Evolutionary conservation across 1,140 invertebrate species (phyloP).

Genomic region (Eulimnadia texana): DNA sequence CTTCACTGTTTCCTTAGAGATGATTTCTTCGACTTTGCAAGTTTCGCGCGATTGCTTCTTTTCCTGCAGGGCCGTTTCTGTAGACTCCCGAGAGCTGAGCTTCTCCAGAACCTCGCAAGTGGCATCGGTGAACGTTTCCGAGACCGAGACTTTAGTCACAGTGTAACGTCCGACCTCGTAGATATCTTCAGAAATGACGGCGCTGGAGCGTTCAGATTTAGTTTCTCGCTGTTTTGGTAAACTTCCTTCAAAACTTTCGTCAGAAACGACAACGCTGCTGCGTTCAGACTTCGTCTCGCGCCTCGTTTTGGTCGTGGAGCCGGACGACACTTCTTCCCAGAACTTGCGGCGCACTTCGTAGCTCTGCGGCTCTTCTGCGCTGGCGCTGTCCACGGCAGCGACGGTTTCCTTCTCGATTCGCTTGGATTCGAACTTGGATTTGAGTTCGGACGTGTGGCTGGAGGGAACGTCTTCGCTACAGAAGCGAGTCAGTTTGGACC

Average conservation of each 20-base stretch:
- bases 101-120: not conserved
- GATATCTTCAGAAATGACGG: conserved; percentile 11
- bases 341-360: conserved; percentile 34
- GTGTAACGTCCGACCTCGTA: conserved; percentile 15
- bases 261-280: conserved; percentile 11
- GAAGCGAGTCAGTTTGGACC: not conserved
- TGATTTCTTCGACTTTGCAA: not conserved
- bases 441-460: not conserved
- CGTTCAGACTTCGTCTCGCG: conserved; percentile 12
- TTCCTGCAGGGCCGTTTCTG: not conserved
- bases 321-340: conserved; percentile 30
- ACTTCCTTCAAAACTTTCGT: conserved; percentile 4
- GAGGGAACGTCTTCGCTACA: conserved; percentile 1
- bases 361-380: conserved; percentile 23
- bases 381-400: conserved; percentile 11
- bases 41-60: not conserved
- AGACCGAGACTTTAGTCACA: conserved; percentile 11
- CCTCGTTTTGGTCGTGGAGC: conserved; percentile 3
- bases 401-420: not conserved
- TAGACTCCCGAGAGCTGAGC: conserved; percentile 11
- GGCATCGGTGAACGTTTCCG: conserved; percentile 12
- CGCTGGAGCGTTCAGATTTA: conserved; percentile 13
- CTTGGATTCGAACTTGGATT: not conserved
- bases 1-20: conserved; percentile 11
- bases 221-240: conserved; percentile 10